These are phyloP conservation scores for Chymomyza procnemis DNA, from an alignment of 2,888 invertebrate genomes.

Conservation along the genomic window DNA sequence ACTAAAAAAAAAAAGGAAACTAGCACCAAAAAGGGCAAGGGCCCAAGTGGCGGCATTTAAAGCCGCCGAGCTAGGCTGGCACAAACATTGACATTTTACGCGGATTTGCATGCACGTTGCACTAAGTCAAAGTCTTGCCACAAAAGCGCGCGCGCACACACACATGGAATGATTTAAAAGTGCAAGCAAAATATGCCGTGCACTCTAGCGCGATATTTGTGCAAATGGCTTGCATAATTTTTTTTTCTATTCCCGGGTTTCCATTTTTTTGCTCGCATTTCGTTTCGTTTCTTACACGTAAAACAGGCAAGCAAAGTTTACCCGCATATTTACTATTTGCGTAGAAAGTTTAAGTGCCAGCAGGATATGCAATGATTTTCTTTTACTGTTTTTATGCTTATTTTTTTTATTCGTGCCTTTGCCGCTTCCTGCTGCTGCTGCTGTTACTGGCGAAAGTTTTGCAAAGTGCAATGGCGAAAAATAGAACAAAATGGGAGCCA, in stretches of 20 bases:
- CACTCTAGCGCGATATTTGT: slow-evolving; percentile 43
- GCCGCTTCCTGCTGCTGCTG: not conserved
- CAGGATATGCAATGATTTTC: slow-evolving; percentile 2
- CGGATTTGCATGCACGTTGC: slow-evolving; percentile 54
- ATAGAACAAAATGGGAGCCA: slow-evolving; percentile 1
- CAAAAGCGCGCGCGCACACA: not conserved
- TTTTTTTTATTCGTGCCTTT: not conserved
- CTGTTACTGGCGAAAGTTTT: not conserved
- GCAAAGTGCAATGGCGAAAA: not conserved
- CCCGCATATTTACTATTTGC: slow-evolving; percentile 22
- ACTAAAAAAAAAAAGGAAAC: not conserved
- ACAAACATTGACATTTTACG: slow-evolving; percentile 68
- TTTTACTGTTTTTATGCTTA: not conserved
- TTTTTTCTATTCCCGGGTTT: slow-evolving; percentile 14
- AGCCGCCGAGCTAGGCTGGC: slow-evolving; percentile 6
- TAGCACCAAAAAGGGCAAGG: slow-evolving; percentile 24
- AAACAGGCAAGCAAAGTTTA: slow-evolving; percentile 6
- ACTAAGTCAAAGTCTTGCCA: not conserved
- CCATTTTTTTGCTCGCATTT: slow-evolving; percentile 14
- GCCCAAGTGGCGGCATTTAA: slow-evolving; percentile 21
- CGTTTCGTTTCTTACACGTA: not conserved
- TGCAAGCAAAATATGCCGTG: slow-evolving; percentile 52
- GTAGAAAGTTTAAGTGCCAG: slow-evolving; percentile 16
- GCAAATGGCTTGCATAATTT: slow-evolving; percentile 42
- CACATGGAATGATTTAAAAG: slow-evolving; percentile 39